Base-by-base conservation (phyloP, 2,797 vertebrate species). In the Xiphorhynchus erythropygius region DNA sequence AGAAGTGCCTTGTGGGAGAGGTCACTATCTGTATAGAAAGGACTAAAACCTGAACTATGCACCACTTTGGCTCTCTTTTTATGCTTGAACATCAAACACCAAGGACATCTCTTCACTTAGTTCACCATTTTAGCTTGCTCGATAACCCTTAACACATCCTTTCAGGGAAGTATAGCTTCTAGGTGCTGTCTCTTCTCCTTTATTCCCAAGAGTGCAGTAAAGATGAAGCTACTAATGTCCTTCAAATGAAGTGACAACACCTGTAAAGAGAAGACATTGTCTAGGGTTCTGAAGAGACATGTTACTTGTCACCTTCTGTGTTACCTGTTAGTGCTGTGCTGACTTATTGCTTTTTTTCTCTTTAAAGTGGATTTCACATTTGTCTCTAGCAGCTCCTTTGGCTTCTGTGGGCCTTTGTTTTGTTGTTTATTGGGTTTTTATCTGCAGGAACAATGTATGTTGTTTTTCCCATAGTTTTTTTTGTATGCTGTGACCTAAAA, bases 41-140 rank as follows among this genome's bases (percentile, higher is more conserved):
- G 55, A 94, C 85, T 80, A 70, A 94, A 95, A 63, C 53, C 47
- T 82, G 85, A 93, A 50, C 67, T 69, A 17, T 53, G 52, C 33
- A 70, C 70, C 1, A 1, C 79, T 92, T 91, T 33, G 41, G 3
- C 67, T 28, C 65, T 90, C 24, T 82, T 95, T 95, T 84, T 91
- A 75, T 93, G n/a, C 25, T 87, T 89, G 67, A 93, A 94, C 93
- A 92, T 94, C 90, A 94, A 89, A 95, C 41, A 77, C 41, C 85
- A 95, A 94, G 91, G 85, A 91, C 85, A 87, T 62, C 67, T 60
- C 49, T 96, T 95, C 84, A 85, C 65, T 92, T 81, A 81, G 65
- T 62, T 94, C 85, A 94, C 78, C 56, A 93, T 91, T 93, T 74
- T 87, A 94, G 56, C 84, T 90, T 71, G 83, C 69, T 44, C 7